Percentiles rank a stretch among this genome's conserved stretches.
Conservation (phyloP, 2,888 invertebrate species). For the Junonia oenone region DNA sequence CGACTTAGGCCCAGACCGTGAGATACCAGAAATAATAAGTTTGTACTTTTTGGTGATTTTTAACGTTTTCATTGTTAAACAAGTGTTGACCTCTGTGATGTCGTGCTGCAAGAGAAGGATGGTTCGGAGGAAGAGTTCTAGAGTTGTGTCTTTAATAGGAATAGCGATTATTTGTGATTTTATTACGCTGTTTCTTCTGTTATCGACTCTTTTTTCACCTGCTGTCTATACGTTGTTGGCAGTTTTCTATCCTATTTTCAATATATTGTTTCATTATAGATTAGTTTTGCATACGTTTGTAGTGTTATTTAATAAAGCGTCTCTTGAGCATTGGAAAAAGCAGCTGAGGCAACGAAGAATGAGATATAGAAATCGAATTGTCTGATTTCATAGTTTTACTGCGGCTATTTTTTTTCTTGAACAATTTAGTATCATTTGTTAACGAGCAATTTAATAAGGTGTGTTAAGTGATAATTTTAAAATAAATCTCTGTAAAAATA, state of each 20-base stretch:
- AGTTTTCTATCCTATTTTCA: background rate
- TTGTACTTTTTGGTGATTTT: conserved; percentile 17
- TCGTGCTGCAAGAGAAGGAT: conserved; percentile 16
- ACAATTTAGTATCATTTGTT: no score
- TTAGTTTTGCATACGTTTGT: conserved; percentile 22
- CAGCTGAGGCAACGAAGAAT: background rate
- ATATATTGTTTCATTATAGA: conserved; percentile 14
- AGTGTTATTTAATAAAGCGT: conserved; percentile 27
- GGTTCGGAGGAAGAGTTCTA: conserved; percentile 7
- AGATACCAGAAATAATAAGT: background rate
- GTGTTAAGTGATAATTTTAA: no score
- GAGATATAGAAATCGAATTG: background rate
- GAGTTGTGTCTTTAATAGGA: conserved; percentile 13
- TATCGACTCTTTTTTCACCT: background rate
- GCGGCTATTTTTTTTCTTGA: no score
- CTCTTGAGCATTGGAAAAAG: conserved; percentile 24
- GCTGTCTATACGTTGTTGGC: background rate
- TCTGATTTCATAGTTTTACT: background rate
- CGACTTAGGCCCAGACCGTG: background rate
- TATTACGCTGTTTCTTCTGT: background rate
- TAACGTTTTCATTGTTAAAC: conserved; percentile 21
- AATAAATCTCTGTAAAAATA: no score
- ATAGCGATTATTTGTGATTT: conserved; percentile 28
- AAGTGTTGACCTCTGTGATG: conserved; percentile 16
- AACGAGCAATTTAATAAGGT: no score